Percentiles rank a stretch among this genome's conserved stretches.
Conservation (phyloP, 2,113 vertebrate genomes). For the Terrapene triunguis region DNA sequence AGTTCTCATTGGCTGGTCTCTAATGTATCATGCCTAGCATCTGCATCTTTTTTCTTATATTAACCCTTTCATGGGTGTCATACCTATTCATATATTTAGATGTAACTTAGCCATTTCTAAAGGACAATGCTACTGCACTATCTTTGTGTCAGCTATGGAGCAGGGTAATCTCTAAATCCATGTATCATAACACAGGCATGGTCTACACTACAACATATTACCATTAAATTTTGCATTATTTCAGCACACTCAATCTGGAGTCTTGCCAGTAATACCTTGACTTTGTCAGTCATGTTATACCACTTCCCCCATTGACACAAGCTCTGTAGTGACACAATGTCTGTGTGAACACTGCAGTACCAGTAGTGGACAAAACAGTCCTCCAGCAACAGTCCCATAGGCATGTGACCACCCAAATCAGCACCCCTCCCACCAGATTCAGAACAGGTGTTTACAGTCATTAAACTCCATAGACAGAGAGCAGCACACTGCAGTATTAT, state of each 20-base stretch:
- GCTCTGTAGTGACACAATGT: background rate
- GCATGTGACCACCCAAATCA: background rate
- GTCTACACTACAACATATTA: background rate
- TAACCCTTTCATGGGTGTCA: background rate
- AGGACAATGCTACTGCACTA: background rate
- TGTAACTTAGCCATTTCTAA: background rate
- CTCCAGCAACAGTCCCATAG: background rate
- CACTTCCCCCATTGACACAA: background rate
- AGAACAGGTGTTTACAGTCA: background rate
- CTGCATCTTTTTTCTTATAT: background rate
- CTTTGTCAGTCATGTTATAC: background rate
- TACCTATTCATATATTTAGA: fast-evolving
- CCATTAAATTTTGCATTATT: background rate
- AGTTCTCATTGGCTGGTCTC: background rate
- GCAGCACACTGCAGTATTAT: background rate
- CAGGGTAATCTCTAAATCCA: background rate
- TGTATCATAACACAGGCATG: background rate
- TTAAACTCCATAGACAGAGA: background rate
- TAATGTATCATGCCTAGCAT: background rate
- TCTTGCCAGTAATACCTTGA: background rate
- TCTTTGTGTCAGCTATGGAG: background rate
- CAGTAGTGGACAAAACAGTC: background rate
- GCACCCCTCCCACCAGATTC: background rate
- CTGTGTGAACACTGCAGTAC: background rate
- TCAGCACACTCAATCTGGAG: background rate